Base-by-base conservation (phyloP, 2,113 vertebrate species). In the Holacanthus passer region DNA sequence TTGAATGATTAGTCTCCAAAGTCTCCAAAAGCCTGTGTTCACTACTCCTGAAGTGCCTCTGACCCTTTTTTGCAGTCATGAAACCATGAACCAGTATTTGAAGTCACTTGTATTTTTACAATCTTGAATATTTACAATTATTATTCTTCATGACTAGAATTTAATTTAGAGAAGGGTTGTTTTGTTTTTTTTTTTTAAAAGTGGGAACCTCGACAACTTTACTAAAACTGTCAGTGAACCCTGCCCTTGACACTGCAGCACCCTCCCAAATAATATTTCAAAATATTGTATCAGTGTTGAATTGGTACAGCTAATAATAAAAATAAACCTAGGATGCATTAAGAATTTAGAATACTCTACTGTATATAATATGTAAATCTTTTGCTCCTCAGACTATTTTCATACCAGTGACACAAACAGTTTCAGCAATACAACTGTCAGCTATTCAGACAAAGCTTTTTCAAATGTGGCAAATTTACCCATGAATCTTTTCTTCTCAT, bases 401-500 rank as follows among this genome's bases (percentile, higher is more conserved):
- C 13, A 62, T 12, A 41, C 35, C 35, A 29, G 35, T 14, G 3
- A 41, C 24, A 31, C 20, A 32, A 67, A 19, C 47, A 22, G 3
- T 50, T 56, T 7, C 53, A 72, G 20, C 65, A 50, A 47, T 41
- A 11, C 29, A 70, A 24, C 12, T 59, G 4, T 71, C 43, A 27
- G 11, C 41, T 9, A 20, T 56, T 29, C 27, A 67, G 41, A 63
- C 3, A 5, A 27, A 32, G 31, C 3, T 22, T 74, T 66, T 19
- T 81, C 50, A 72, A 67, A 64, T 29, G 22, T 52, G 10, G 19
- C 8, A 32, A 22, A 43, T 39, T 96, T 96, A 97, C 96, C 96
- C 96, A 96, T 95, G 79, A 97, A 97, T 83, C 96, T 95, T 89
- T 96, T 96, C 92, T 97, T 95, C 53, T 97, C 95, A 84, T 97